Base-by-base conservation (phyloP, 2,888 invertebrate genomes). In the Trichogramma dendrolimi region DNA sequence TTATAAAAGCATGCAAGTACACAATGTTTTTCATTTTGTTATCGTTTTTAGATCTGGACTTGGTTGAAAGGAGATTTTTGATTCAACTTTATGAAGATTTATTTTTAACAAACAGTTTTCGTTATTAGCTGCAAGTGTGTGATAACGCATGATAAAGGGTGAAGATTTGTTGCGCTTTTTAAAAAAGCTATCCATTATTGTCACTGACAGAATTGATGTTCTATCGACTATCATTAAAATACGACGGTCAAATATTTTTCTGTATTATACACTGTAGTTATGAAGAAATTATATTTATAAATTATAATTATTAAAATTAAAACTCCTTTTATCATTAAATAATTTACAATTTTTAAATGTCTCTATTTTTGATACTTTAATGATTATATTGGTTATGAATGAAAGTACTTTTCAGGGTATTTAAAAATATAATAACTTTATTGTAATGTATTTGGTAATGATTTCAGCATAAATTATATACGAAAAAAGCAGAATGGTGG, bases 271-370 rank as follows among this genome's bases (percentile, higher is more conserved):
- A 70, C 69, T 71, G 71, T 73, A 72, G 70, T 71, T 74, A 73
- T 71, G 68, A 70, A 72, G 68, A 72, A 73, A 76, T 76, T 75
- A 75, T 74, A 75, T 75, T 76, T 74, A 72, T 72, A 72, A 73
- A 70, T 73, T 72, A 68, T 68, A 73, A 69, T 65, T 68, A 69
- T 63, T 58, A 67, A 69, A 68, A 59, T 54, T 51, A 27, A 27
- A 27, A n/a, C 46, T 46, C n/a, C n/a, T 10, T 10, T n/a, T 8
- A 46, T 8, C 46, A n/a, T 46, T 46, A 10, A 10, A n/a, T 27
- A 27, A 27, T 27, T 27, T 27, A 27, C 27, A 27, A 27, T 27
- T 27, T 27, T 27, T 27, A 27, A 27, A 27, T 2, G 3, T 2
- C 27, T 14, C 14, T 27, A 27, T 27, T 27, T 27, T 27, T 27